Base-by-base conservation (phyloP, 2,888 invertebrate genomes). In the Plebejus argus region DNA sequence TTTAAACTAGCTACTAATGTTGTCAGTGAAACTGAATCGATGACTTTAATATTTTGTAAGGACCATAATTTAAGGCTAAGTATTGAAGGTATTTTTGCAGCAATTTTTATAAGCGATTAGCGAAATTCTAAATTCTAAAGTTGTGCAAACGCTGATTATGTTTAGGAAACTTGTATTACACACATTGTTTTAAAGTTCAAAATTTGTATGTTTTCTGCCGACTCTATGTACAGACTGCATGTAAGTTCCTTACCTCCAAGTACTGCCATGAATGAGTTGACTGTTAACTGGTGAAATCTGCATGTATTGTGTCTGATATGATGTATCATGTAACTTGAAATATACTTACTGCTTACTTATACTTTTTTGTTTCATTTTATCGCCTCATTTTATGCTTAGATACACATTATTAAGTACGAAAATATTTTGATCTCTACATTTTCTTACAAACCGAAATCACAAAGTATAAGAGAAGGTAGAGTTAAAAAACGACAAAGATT, bases 11-110 rank as follows among this genome's bases (percentile, higher is more conserved):
- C 88, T 89, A 90, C 89, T 76, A 79, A 77, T 76, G 75, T 81
- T 79, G 70, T 90, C 91, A 92, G 91, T 92, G 78, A 84, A 90
- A 91, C 91, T 92, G 91, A 91, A 84, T 82, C 83, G 84, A 80
- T 74, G 8, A 74, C 74, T 72, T 72, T 74, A 74, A 74, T 74
- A 74, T 53, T 72, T 74, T 74, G 49, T 74, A 74, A 74, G 74
- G 74, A 74, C 72, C 72, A 72, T 39, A 49, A 12, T 66, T 28
- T 74, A 74, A 23, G 72, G 72, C 82, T 85, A 85, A 87, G 78
- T 79, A 74, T 87, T 86, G 86, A 86, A 82, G 86, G 85, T 86
- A 85, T 88, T 86, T 85, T 82, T 20, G 72, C 72, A 74, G 28
- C 28, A 45, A 20, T 76, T 77, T 78, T 74, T 78, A 53, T 53